phyloP scores from a whole-genome alignment of 2,113 vertebrate species.

The Gopherus evgoodei region DNA sequence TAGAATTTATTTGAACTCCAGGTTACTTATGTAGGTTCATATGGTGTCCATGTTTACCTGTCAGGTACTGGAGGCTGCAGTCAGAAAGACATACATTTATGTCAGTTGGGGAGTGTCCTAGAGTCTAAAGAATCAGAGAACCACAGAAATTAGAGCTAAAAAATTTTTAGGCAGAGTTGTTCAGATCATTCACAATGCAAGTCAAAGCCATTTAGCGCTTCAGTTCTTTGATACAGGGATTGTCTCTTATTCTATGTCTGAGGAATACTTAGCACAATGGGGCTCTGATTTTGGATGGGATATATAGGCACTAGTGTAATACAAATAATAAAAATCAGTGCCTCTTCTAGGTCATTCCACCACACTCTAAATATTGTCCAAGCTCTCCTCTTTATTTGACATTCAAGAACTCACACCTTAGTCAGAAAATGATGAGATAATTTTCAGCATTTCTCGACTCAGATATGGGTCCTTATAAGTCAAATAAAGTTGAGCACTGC shows the following conservation, averaged over 20 bases:
- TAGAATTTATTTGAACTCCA: neutral
- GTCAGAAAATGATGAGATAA: neutral
- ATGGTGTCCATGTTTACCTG: neutral
- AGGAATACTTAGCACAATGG: neutral
- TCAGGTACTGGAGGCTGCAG: neutral
- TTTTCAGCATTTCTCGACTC: neutral
- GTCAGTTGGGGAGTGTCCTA: neutral
- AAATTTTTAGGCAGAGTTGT: neutral
- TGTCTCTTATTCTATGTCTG: neutral
- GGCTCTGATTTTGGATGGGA: neutral
- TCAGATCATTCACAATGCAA: neutral
- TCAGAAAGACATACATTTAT: neutral
- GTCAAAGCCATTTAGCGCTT: neutral
- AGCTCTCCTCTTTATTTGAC: neutral
- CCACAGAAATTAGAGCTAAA: neutral
- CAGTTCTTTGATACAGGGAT: neutral
- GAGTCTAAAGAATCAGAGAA: neutral
- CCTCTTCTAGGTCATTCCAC: neutral
- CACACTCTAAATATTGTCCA: neutral
- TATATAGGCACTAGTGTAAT: neutral
- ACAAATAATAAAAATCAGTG: neutral
- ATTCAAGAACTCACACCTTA: neutral
- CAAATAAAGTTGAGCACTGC: neutral
- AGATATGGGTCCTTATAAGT: neutral
- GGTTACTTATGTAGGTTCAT: neutral